phyloP scores from a whole-genome alignment of 2,888 invertebrate genomes.

The Stramonita haemastoma region DNA sequence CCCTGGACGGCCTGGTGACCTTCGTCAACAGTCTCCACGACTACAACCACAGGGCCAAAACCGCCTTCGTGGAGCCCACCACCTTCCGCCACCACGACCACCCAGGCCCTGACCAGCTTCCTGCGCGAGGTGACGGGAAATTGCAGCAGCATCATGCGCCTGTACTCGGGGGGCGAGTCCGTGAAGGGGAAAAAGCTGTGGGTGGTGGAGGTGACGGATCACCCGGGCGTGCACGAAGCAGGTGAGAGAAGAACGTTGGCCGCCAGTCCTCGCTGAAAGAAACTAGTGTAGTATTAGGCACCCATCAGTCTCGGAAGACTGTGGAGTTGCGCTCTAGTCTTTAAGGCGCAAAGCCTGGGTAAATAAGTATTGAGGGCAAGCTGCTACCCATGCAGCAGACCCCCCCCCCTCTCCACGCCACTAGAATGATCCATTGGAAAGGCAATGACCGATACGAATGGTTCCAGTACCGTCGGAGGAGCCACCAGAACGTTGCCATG shows the following conservation, averaged over 20 bases:
- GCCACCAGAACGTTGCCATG: no score
- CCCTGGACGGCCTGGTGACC: constrained; percentile 59
- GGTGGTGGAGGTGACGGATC: constrained; percentile 90
- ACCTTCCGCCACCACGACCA: constrained; percentile 70
- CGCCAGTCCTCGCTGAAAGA: background rate
- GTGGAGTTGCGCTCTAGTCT: no score
- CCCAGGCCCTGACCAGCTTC: constrained; percentile 61
- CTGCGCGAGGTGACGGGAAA: constrained; percentile 58
- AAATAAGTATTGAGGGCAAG: no score
- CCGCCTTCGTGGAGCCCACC: constrained; percentile 66
- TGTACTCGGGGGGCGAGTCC: constrained; percentile 86
- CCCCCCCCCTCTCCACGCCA: no score
- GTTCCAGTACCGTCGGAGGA: no score
- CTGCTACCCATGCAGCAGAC: no score
- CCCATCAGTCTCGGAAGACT: no score
- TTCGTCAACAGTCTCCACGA: constrained; percentile 63
- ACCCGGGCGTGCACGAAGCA: constrained; percentile 81
- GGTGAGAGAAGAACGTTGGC: constrained; percentile 79
- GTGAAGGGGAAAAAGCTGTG: constrained; percentile 90
- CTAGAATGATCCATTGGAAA: no score
- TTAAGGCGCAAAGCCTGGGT: no score
- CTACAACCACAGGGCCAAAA: constrained; percentile 60
- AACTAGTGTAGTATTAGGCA: no score
- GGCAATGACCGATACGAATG: no score
- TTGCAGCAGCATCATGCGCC: constrained; percentile 72